Base-by-base conservation (phyloP, 1,140 invertebrate species). In the Ceratoteleas bidentatus region DNA sequence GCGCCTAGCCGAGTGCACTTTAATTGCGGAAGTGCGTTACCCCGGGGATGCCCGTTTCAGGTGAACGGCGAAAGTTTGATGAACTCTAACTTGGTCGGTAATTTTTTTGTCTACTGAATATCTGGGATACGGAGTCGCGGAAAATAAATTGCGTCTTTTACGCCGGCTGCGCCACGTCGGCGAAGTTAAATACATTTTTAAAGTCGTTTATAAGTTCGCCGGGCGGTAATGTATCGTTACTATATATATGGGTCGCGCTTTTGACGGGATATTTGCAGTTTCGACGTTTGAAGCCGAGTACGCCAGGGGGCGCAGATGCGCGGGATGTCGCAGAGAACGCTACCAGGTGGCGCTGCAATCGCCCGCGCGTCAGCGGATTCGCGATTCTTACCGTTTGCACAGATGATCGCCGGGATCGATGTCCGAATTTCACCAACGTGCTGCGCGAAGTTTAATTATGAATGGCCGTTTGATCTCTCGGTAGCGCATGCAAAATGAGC, bases 141-240 rank as follows among this genome's bases (percentile, higher is more conserved):
- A 52, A 72, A 72, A 62, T 72, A 56, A 72, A 62, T 62, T 54
- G 58, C 56, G 36, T 32, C 60, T 64, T 57, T 57, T 66, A 56
- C 53, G 13, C 33, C 40, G 13, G 16, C 16, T 45, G 60, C 38
- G 45, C 10, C 0, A 2, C 49, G 45, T 61, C 47, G 47, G 36
- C 53, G 11, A 70, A 70, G 66, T 60, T 60, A 70, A 70, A 70
- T 70, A 70, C 66, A 58, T 70, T 53, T 58, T 52, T 11, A 34
- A 70, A 60, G 56, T 70, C 66, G 53, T 61, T 70, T 70, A 70
- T 70, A 70, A 70, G 34, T 70, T 61, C 10, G 16, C 36, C 0
- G 6, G 45, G 47, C 53, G 52, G 34, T 70, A 60, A 70, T 70
- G 45, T 70, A 60, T 61, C 49, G 47, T 60, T 70, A 53, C 45